Evolutionary conservation across 2,888 invertebrate genomes (phyloP).

Genomic region (Oxytorus armatus): DNA sequence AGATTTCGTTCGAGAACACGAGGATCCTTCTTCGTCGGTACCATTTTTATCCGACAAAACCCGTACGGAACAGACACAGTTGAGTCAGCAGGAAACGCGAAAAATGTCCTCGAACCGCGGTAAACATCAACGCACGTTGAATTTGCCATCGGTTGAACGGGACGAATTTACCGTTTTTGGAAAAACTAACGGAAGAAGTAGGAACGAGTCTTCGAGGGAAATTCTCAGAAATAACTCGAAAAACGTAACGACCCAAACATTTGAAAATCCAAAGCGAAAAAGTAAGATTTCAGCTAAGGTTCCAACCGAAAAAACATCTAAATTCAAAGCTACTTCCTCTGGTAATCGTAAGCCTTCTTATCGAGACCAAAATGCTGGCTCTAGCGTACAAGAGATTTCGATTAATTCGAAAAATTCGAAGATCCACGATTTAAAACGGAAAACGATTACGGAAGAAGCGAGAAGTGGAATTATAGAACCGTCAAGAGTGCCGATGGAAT

Average conservation of each 20-base stretch:
- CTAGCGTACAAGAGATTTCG: neutral
- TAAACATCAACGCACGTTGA: slow-evolving; percentile 11
- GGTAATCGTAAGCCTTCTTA: neutral
- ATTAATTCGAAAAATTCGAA: neutral
- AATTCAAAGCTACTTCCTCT: neutral
- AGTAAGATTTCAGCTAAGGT: neutral
- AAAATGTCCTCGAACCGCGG: neutral
- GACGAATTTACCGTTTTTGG: slow-evolving; percentile 8
- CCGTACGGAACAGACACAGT: neutral
- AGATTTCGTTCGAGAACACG: neutral
- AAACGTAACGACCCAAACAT: slow-evolving; percentile 13
- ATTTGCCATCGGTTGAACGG: neutral
- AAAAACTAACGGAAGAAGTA: neutral
- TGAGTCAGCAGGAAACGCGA: neutral
- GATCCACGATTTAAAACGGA: neutral
- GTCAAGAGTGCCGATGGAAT: slow-evolving; percentile 25
- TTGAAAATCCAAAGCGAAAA: neutral
- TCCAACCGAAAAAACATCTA: neutral
- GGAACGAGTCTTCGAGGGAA: slow-evolving; percentile 6
- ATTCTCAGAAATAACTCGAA: slow-evolving; percentile 1
- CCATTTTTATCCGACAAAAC: neutral
- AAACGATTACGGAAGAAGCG: neutral
- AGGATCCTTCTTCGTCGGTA: slow-evolving; percentile 2
- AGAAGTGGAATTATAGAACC: slow-evolving; percentile 10
- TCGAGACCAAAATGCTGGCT: neutral